phyloP scores from a whole-genome alignment of 2,888 invertebrate genomes.

The Synergus laeviventris region DNA sequence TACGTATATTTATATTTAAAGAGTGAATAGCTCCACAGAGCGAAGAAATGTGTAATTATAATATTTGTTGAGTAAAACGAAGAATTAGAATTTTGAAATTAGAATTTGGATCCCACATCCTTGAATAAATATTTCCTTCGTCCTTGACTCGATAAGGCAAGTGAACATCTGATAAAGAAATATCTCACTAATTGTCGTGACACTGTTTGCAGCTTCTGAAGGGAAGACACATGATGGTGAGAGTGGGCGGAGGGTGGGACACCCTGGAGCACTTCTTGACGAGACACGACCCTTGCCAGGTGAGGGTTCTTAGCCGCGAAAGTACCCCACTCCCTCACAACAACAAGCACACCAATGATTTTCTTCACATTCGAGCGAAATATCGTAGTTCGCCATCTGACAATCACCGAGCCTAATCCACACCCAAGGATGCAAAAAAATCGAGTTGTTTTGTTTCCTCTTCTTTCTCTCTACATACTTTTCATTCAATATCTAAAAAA shows the following conservation, averaged over 20 bases:
- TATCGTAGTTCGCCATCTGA: conserved; percentile 84
- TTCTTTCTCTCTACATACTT: neutral
- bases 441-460: neutral
- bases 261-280: conserved; percentile 94
- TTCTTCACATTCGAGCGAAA: conserved; percentile 85
- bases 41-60: too few species aligned
- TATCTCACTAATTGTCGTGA: neutral
- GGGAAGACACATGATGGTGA: conserved; percentile 96
- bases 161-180: neutral
- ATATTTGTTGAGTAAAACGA: too few species aligned
- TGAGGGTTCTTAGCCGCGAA: conserved; percentile 77
- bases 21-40: too few species aligned
- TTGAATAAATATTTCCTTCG: neutral
- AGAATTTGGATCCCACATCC: neutral
- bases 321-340: conserved; percentile 70
- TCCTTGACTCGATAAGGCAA: conserved; percentile 3
- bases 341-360: conserved; percentile 77
- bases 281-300: conserved; percentile 92
- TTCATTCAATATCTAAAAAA: neutral
- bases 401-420: conserved; percentile 65
- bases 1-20: too few species aligned
- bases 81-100: too few species aligned
- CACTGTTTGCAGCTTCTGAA: conserved; percentile 84
- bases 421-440: conserved; percentile 19
- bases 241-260: conserved; percentile 96